Conservation (phyloP, 2,113 vertebrate species). For the Anarrhichthys ocellatus region DNA sequence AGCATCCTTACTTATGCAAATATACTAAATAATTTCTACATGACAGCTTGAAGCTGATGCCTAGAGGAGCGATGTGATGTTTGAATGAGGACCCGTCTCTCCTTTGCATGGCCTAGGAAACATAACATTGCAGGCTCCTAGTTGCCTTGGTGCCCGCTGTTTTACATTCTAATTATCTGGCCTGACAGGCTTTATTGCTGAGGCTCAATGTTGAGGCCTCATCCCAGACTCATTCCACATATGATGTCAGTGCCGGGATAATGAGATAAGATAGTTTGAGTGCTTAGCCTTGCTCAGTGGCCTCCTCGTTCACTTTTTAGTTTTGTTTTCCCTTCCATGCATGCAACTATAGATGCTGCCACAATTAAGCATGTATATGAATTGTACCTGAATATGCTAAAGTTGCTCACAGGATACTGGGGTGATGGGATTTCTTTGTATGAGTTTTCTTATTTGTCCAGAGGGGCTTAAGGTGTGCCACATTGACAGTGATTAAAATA, state of each 20-base stretch:
- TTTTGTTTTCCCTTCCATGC: slow-evolving; percentile 38
- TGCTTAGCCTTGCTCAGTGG: slow-evolving; percentile 58
- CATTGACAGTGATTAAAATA: slow-evolving; percentile 79
- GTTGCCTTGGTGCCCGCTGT: slow-evolving; percentile 75
- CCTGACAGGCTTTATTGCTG: slow-evolving; percentile 80
- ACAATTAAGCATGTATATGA: slow-evolving; percentile 34
- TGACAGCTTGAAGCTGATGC: slow-evolving; percentile 81
- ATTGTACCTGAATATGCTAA: slow-evolving; percentile 35
- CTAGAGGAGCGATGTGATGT: slow-evolving; percentile 76
- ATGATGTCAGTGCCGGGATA: slow-evolving; percentile 78
- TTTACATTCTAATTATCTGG: slow-evolving; percentile 86
- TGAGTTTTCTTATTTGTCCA: slow-evolving; percentile 54
- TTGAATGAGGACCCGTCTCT: slow-evolving; percentile 69
- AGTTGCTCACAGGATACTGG: slow-evolving; percentile 29
- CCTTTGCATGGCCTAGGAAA: slow-evolving; percentile 73
- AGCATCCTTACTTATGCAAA: slow-evolving; percentile 85
- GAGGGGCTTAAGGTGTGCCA: slow-evolving; percentile 58
- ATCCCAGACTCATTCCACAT: slow-evolving; percentile 79
- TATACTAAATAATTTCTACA: slow-evolving; percentile 85
- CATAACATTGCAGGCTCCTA: slow-evolving; percentile 69
- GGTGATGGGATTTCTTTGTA: background rate
- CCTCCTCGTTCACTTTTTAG: slow-evolving; percentile 47
- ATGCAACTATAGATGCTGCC: slow-evolving; percentile 37
- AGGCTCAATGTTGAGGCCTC: slow-evolving; percentile 76
- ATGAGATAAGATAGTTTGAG: slow-evolving; percentile 79